Conservation (phyloP, 2,113 vertebrate species). For the Poeciliopsis turrubarensis region DNA sequence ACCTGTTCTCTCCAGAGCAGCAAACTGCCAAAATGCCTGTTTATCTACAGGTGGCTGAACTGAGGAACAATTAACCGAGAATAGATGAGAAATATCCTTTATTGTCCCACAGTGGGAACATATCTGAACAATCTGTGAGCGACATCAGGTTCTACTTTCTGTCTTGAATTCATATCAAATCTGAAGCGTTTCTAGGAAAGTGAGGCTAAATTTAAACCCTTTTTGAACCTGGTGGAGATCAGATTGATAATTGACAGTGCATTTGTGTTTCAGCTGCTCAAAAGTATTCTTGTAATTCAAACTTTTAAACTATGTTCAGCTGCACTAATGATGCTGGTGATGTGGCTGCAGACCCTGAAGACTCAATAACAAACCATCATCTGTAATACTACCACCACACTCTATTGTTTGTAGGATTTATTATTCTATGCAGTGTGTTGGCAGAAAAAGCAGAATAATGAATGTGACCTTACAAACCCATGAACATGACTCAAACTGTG, state of each 20-base stretch:
- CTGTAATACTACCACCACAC: neutral
- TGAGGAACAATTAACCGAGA: too few species aligned
- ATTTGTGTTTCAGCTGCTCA: neutral
- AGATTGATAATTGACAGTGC: neutral
- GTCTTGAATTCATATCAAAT: neutral
- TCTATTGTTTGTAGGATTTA: constrained; percentile 35
- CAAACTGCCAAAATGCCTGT: too few species aligned
- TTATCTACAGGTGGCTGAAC: too few species aligned
- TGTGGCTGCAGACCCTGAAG: neutral
- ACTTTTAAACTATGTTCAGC: neutral
- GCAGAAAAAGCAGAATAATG: neutral
- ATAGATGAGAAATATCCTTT: too few species aligned
- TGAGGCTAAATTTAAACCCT: neutral
- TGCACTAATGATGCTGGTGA: neutral
- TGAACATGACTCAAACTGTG: neutral
- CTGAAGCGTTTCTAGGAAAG: neutral
- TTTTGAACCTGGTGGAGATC: neutral
- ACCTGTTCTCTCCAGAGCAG: neutral
- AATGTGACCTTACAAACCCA: neutral
- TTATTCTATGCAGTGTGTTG: neutral
- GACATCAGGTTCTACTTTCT: too few species aligned
- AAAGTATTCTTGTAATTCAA: fast-evolving
- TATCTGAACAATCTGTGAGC: too few species aligned
- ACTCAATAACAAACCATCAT: constrained; percentile 5
- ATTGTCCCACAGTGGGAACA: too few species aligned